A percentile compares a stretch with the other conserved stretches of the same genome.
These are phyloP conservation scores for Chloromyia formosa DNA, from an alignment of 2,888 invertebrate species.

Conservation along the genomic window DNA sequence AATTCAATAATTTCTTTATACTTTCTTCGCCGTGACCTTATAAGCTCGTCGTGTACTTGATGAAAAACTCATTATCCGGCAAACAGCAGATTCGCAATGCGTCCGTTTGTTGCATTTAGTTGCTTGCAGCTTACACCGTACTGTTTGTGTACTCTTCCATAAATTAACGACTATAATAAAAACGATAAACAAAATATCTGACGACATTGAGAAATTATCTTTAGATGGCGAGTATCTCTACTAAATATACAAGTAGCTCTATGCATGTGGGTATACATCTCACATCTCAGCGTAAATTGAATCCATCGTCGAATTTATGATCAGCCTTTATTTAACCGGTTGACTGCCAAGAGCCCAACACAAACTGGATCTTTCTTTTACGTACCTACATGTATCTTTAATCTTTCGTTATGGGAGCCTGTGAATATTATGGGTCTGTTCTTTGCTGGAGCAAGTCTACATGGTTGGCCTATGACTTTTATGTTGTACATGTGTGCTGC, in stretches of 20 bases:
- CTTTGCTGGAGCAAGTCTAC: neutral
- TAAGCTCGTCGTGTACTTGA: conserved; percentile 6
- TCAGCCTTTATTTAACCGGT: neutral
- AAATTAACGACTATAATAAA: conserved; percentile 40
- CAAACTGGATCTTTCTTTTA: neutral
- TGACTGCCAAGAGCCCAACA: neutral
- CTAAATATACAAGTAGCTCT: no score
- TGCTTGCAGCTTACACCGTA: neutral
- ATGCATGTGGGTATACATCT: no score
- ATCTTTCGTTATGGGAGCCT: no score
- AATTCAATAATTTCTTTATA: neutral
- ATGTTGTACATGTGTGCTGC: neutral
- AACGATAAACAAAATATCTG: conserved; percentile 41
- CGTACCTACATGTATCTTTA: neutral
- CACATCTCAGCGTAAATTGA: conserved; percentile 15
- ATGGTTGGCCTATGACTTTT: neutral
- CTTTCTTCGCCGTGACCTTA: neutral
- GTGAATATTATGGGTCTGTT: no score
- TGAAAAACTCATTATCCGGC: neutral
- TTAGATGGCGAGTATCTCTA: neutral
- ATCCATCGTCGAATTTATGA: conserved; percentile 32
- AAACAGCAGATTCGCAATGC: neutral
- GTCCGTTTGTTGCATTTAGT: no score
- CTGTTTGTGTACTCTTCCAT: conserved; percentile 10
- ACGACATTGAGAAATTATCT: conserved; percentile 39